These are phyloP conservation scores for Thecocarcelia acutangulata DNA, from an alignment of 2,888 invertebrate genomes.

Conservation along the genomic window DNA sequence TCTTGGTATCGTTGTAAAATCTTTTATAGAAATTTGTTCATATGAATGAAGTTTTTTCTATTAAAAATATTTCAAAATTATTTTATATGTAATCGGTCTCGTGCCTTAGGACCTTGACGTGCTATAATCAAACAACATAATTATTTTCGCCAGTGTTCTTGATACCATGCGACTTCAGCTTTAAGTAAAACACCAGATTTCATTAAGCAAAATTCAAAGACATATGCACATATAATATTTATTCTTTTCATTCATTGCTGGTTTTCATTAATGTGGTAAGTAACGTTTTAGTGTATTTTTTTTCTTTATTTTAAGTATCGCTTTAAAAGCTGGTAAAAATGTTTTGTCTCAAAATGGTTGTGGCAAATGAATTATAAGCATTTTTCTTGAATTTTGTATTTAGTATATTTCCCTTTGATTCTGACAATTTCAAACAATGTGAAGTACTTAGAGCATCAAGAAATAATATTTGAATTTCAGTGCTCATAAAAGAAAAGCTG, in stretches of 20 bases:
- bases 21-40: no score
- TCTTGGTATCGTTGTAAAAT: no score
- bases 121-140: no score
- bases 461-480: conserved; percentile 16
- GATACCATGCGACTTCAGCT: no score
- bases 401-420: conserved; percentile 14
- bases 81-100: no score
- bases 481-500: conserved; percentile 32
- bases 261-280: conserved; percentile 23
- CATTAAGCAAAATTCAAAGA: neutral
- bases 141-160: no score
- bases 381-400: conserved; percentile 1
- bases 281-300: conserved; percentile 12
- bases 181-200: no score
- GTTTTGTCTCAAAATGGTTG: conserved; percentile 41
- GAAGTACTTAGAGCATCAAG: conserved; percentile 51
- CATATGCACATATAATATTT: neutral
- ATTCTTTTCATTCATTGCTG: conserved; percentile 9
- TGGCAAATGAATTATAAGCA: conserved; percentile 40
- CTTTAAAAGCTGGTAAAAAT: conserved; percentile 2
- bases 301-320: conserved; percentile 1
- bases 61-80: no score
- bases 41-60: no score
- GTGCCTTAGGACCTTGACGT: no score
- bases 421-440: conserved; percentile 47